Conservation (phyloP, 1,140 invertebrate genomes). For the Oryctes rhinoceros region DNA sequence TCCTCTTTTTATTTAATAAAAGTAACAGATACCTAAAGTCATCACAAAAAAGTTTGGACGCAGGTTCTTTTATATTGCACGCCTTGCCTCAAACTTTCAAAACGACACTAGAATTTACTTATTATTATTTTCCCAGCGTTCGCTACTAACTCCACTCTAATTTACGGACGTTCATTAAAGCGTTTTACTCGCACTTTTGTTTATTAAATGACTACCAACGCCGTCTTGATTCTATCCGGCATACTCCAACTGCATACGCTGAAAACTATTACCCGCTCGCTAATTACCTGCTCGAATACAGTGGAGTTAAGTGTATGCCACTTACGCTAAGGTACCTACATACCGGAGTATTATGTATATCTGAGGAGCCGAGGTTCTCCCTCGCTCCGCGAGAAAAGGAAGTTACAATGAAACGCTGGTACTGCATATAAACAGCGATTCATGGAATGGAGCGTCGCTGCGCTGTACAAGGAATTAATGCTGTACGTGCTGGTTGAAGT, state of each 20-base stretch:
- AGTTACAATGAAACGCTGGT: constrained; percentile 19
- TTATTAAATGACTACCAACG: constrained; percentile 24
- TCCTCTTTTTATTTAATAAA: no score
- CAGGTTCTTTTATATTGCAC: no score
- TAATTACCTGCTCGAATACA: constrained; percentile 25
- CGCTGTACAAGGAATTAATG: neutral
- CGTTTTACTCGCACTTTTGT: constrained; percentile 17
- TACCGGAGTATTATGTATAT: neutral
- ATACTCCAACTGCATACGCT: neutral
- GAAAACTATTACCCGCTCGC: constrained; percentile 21
- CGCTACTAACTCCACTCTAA: neutral
- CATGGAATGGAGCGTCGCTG: neutral
- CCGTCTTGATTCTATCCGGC: neutral
- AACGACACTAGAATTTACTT: neutral
- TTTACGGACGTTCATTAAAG: constrained; percentile 1
- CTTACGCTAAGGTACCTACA: neutral
- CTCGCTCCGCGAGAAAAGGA: neutral
- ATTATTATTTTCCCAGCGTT: neutral
- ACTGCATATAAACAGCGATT: constrained; percentile 20
- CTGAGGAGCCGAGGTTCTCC: neutral
- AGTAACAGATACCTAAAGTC: no score
- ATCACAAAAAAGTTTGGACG: no score
- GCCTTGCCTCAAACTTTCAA: no score
- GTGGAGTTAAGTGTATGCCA: neutral
- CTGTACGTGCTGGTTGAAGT: neutral